Conservation (phyloP, 1,140 invertebrate genomes). For the Mamestra configurata region DNA sequence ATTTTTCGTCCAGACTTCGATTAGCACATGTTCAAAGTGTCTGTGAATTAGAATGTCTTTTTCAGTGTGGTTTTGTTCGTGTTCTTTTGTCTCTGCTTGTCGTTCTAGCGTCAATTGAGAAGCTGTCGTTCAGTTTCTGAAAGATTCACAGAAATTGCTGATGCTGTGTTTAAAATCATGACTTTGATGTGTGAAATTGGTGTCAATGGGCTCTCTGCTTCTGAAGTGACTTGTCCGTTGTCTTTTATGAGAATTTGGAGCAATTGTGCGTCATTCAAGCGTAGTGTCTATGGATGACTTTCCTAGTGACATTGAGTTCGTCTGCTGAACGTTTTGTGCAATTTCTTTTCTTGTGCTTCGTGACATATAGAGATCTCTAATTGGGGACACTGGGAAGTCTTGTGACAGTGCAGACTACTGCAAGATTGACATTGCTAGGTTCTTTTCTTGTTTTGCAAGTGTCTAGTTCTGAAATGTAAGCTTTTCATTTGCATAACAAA, state of each 20-base stretch:
- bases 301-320: slow-evolving; percentile 22
- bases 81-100: slow-evolving; percentile 22
- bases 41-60: slow-evolving; percentile 60
- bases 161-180: slow-evolving; percentile 38
- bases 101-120: slow-evolving; percentile 4
- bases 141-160: slow-evolving; percentile 4
- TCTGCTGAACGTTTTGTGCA: slow-evolving; percentile 16
- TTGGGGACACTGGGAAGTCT: slow-evolving; percentile 6
- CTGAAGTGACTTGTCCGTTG: slow-evolving; percentile 24
- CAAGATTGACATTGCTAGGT: neutral
- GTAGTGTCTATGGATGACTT: slow-evolving; percentile 14
- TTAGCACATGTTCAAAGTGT: slow-evolving; percentile 66
- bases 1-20: slow-evolving; percentile 58
- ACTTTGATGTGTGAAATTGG: slow-evolving; percentile 48
- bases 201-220: slow-evolving; percentile 31
- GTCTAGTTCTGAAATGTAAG: neutral
- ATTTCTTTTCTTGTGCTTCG: slow-evolving; percentile 23
- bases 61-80: slow-evolving; percentile 30
- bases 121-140: slow-evolving; percentile 19
- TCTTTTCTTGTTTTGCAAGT: too few relatives aligned
- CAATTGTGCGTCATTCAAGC: slow-evolving; percentile 11
- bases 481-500: slow-evolving; percentile 3
- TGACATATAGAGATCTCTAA: slow-evolving; percentile 26
- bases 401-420: neutral
- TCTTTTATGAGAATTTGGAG: slow-evolving; percentile 7